Base-by-base conservation (phyloP, 2,113 vertebrate species). In the Phaetusa simplex region DNA sequence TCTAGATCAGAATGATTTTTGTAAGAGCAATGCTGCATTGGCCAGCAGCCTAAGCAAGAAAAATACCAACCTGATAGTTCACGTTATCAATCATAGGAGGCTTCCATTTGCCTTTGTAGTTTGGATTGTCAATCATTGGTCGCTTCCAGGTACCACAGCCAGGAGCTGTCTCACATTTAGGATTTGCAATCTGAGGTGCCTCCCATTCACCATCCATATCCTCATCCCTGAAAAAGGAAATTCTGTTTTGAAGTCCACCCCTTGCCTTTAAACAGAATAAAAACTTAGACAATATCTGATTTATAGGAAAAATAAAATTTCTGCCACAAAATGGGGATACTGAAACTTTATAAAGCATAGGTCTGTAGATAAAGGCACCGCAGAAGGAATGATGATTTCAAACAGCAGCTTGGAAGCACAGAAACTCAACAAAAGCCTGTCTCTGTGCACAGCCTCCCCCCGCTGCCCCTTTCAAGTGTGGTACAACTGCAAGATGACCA, bases 151-250 rank as follows among this genome's bases (percentile, higher is more conserved):
- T 95, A 34, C 99, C 99, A 77, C 99, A 99, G 72, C 99, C 99
- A 23, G 99, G 99, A 18, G 99, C 99, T 0, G 98, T 64, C 95
- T 99, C 99, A 71, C 99, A 99, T 90, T 98, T 99, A 1, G 99
- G 98, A 97, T 99, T 99, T 34, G 99, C 98, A 72, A 99, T 97
- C 97, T 99, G 99, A 82, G 99, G 99, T 49, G 99, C 99, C 93
- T 99, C 99, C 99, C 99, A 99, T 49, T 99, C 99, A 9, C 99
- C 99, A 11, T 99, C 99, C 99, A 99, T 99, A 91, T 99, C 99
- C 97, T 99, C 99, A 95, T 99, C 99, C 99, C 99, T 99, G 84
- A 66, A 96, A 77, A 82, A 24, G 3, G 50, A 95, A 72, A 83
- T 23, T 47, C 36, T n/a, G 3, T 56, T 79, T 71, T 38, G 11